Percentiles rank a stretch among this genome's conserved stretches.
Conservation (phyloP, 1,140 invertebrate genomes). For the Drosophila lowei region DNA sequence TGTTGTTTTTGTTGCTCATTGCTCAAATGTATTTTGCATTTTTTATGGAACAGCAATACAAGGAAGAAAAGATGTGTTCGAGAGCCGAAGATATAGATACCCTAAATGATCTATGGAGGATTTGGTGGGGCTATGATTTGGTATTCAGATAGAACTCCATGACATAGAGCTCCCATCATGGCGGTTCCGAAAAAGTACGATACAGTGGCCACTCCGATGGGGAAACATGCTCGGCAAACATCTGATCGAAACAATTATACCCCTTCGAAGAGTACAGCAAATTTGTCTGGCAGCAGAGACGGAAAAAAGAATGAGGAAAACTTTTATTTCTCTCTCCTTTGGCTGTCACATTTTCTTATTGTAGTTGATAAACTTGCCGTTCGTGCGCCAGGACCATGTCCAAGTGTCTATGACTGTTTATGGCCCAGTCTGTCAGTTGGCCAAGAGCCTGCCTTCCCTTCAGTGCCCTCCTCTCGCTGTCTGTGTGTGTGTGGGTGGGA, state of each 20-base stretch:
- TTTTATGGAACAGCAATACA: slow-evolving; percentile 53
- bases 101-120: too few species aligned
- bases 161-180: too few species aligned
- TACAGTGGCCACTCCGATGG: too few species aligned
- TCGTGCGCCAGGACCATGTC: slow-evolving; percentile 59
- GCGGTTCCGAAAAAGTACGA: too few species aligned
- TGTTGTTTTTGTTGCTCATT: slow-evolving; percentile 45
- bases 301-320: slow-evolving; percentile 23
- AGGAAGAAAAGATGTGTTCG: not conserved
- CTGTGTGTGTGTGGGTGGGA: not conserved
- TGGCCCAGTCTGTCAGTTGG: slow-evolving; percentile 52
- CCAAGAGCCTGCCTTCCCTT: not conserved
- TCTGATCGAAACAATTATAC: too few species aligned
- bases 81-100: too few species aligned
- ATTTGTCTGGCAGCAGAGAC: slow-evolving; percentile 58
- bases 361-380: slow-evolving; percentile 74
- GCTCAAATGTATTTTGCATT: slow-evolving; percentile 67
- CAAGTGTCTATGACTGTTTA: slow-evolving; percentile 80
- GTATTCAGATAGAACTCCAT: too few species aligned
- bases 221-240: too few species aligned
- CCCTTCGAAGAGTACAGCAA: slow-evolving; percentile 27
- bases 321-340: slow-evolving; percentile 51
- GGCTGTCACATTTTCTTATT: slow-evolving; percentile 78
- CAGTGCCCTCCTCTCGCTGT: not conserved
- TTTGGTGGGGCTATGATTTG: too few species aligned